These are phyloP conservation scores for Rhinogobius similis DNA, from an alignment of 2,113 vertebrate genomes.

Conservation along the genomic window DNA sequence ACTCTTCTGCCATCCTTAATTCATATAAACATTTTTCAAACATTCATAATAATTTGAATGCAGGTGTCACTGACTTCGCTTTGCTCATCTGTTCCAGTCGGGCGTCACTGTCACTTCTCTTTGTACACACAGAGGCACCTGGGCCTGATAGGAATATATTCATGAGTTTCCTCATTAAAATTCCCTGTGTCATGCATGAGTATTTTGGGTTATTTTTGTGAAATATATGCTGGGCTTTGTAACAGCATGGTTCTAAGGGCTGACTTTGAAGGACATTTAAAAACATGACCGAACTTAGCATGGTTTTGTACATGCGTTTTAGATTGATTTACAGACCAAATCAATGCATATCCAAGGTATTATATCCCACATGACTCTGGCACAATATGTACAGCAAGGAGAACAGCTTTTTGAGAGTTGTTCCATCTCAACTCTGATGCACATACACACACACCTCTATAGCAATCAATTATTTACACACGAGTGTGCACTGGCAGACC, in stretches of 20 bases:
- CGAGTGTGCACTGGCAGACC: conserved; percentile 38
- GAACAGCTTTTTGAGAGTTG: conserved; percentile 16
- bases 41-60: neutral
- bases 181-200: conserved; percentile 10
- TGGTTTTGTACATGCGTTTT: neutral
- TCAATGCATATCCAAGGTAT: neutral
- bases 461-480: conserved; percentile 59
- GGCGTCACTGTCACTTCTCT: neutral
- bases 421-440: conserved; percentile 34
- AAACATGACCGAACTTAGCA: neutral
- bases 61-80: neutral
- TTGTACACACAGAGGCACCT: conserved; percentile 6
- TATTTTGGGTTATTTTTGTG: conserved; percentile 4
- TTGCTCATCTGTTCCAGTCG: neutral
- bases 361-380: neutral
- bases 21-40: neutral
- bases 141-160: neutral
- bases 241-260: neutral
- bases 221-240: neutral
- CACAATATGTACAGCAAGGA: neutral
- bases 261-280: conserved; percentile 1
- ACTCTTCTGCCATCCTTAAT: neutral
- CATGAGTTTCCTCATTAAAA: conserved; percentile 2
- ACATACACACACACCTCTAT: conserved; percentile 41
- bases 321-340: conserved; percentile 5